These are phyloP conservation scores for Harpagus bidentatus DNA, from an alignment of 2,113 vertebrate genomes.

Conservation along the genomic window DNA sequence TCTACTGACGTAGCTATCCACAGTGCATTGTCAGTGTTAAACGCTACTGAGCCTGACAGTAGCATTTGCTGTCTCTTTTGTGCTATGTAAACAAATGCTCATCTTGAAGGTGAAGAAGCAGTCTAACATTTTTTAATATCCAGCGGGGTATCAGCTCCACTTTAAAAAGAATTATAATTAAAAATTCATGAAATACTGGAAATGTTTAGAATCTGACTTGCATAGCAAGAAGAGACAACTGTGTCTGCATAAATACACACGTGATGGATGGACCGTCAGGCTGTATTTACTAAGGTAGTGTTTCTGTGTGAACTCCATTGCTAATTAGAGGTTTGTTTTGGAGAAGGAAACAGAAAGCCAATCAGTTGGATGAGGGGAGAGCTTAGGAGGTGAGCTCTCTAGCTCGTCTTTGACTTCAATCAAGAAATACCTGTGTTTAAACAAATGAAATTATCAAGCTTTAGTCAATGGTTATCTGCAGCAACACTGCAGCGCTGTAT, in stretches of 20 bases:
- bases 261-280: not conserved
- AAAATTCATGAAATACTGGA: not conserved
- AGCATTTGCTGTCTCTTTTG: not conserved
- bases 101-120: not conserved
- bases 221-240: not conserved
- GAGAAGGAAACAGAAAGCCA: not conserved
- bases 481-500: not conserved
- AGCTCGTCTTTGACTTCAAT: not conserved
- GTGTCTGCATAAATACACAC: not conserved
- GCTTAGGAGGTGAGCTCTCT: not conserved
- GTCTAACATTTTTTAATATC: not conserved
- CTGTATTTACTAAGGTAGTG: conserved; percentile 23
- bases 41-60: not conserved
- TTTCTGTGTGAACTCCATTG: conserved; percentile 40
- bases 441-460: conserved; percentile 33
- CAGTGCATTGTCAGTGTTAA: not conserved
- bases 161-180: not conserved
- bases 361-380: conserved; percentile 19
- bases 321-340: conserved; percentile 49
- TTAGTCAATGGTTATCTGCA: not conserved
- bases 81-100: not conserved
- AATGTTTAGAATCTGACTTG: not conserved
- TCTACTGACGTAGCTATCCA: not conserved
- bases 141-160: not conserved
- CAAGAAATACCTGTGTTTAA: conserved; percentile 1